Base-by-base conservation (phyloP, 2,888 invertebrate genomes). In the Arctia plantaginis region DNA sequence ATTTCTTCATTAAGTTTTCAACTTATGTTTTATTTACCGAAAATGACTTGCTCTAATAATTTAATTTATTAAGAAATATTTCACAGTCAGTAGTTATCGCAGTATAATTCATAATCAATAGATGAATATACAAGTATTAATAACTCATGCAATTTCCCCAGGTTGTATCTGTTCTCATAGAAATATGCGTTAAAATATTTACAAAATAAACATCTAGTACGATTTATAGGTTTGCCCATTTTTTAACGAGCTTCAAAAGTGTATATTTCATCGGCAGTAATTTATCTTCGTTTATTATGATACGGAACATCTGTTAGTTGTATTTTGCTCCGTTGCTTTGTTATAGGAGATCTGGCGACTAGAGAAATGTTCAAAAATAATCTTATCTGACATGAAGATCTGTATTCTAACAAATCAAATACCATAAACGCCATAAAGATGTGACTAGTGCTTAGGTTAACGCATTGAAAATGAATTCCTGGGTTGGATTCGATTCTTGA, bases 181-280 rank as follows among this genome's bases (percentile, higher is more conserved):
- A 79, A 81, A 80, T 75, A 77, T 75, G 76, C 77, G 82, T 77
- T 79, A 83, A 55, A 83, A 83, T 84, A 83, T 83, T 85, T 77
- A 69, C 65, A 76, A 77, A 85, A 79, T 81, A 83, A 81, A 85
- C 81, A 77, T 47, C 18, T 4, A 55, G 3, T 6, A 67, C 70
- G 85, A 82, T 82, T 85, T 85, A 84, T 81, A 1, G 23, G 51
- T 35, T 70, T 27, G 62, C 71, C 67, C 39, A 80, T 74, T 23
- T 76, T 76, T 72, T 76, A 75, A 77, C 73, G 78, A 73, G 64
- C 35, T 79, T 67, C 69, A 68, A 83, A 76, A 77, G 84, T 85
- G 73, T 76, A 77, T 83, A 79, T 83, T 83, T 85, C 76, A 76
- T 64, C 75, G 75, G 64, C 39, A 66, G 67, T 74, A 72, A 71